Evolutionary conservation across 2,888 invertebrate genomes (phyloP).

Genomic region (Trilocha varians): DNA sequence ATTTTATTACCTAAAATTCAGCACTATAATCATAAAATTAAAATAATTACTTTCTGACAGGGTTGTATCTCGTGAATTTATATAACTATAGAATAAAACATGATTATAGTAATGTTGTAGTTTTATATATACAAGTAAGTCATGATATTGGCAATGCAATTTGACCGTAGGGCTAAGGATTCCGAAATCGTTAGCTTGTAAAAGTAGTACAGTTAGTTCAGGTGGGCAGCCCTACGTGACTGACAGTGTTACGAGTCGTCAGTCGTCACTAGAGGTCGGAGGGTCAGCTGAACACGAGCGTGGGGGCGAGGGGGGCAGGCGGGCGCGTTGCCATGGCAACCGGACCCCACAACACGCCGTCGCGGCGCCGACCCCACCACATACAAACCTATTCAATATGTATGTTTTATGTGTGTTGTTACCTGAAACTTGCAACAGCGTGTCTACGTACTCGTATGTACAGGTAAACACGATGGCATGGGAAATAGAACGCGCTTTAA

Average conservation of each 20-base stretch:
- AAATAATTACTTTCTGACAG: too few species aligned
- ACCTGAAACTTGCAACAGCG: conserved; percentile 39
- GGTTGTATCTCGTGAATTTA: too few species aligned
- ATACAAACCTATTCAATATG: conserved; percentile 38
- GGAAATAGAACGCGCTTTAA: conserved; percentile 48
- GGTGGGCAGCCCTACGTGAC: conserved; percentile 31
- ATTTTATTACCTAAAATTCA: too few species aligned
- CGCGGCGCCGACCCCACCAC: conserved; percentile 55
- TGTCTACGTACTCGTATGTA: conserved; percentile 17
- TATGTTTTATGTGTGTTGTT: conserved; percentile 57
- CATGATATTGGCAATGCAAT: too few species aligned
- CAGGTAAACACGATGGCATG: conserved; percentile 31
- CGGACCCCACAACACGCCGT: conserved; percentile 68
- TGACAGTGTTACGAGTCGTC: conserved; percentile 57
- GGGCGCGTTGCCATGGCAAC: conserved; percentile 49
- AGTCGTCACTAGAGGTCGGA: conserved; percentile 61
- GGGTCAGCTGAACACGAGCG: conserved; percentile 53
- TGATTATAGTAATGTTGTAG: too few species aligned
- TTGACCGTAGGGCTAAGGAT: too few species aligned
- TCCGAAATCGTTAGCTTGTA: too few species aligned
- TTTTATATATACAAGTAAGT: too few species aligned
- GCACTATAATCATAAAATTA: too few species aligned
- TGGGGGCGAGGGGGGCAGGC: conserved; percentile 13
- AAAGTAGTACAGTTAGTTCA: too few species aligned
- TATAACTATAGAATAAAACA: too few species aligned